These are phyloP conservation scores for Chrysopilus asiliformis DNA, from an alignment of 2,888 invertebrate species.

Conservation along the genomic window DNA sequence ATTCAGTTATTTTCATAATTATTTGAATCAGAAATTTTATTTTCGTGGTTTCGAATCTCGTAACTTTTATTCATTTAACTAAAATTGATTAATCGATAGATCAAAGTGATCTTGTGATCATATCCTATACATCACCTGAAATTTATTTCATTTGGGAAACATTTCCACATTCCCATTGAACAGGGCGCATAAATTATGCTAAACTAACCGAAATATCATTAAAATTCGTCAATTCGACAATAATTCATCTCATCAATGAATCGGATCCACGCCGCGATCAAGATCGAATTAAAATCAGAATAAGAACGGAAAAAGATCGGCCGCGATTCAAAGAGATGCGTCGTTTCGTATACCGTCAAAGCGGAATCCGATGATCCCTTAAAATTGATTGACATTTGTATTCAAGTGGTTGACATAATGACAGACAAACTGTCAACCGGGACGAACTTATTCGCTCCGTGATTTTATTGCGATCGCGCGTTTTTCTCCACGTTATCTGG, in stretches of 20 bases:
- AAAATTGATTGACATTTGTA: conserved; percentile 37
- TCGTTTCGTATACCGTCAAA: conserved; percentile 30
- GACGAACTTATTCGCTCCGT: conserved; percentile 15
- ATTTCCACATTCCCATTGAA: neutral
- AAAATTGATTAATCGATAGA: too few species aligned
- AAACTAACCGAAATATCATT: conserved; percentile 7
- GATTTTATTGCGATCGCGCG: conserved; percentile 19
- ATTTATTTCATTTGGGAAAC: neutral
- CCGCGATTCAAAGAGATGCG: conserved; percentile 14
- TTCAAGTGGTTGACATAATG: conserved; percentile 36
- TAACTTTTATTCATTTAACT: too few species aligned
- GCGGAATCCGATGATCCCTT: too few species aligned
- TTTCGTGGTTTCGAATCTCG: too few species aligned
- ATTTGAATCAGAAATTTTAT: too few species aligned
- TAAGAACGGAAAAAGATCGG: too few species aligned
- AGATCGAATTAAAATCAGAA: conserved; percentile 6
- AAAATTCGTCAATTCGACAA: conserved; percentile 15
- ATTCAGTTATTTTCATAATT: too few species aligned
- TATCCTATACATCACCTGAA: too few species aligned
- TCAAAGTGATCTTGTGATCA: too few species aligned
- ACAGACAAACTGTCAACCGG: conserved; percentile 25
- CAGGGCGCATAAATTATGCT: neutral
- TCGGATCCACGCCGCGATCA: neutral
- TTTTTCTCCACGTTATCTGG: conserved; percentile 17
- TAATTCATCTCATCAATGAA: conserved; percentile 15